These are phyloP conservation scores for Noctua fimbriata DNA, from an alignment of 2,888 invertebrate genomes.

Conservation along the genomic window DNA sequence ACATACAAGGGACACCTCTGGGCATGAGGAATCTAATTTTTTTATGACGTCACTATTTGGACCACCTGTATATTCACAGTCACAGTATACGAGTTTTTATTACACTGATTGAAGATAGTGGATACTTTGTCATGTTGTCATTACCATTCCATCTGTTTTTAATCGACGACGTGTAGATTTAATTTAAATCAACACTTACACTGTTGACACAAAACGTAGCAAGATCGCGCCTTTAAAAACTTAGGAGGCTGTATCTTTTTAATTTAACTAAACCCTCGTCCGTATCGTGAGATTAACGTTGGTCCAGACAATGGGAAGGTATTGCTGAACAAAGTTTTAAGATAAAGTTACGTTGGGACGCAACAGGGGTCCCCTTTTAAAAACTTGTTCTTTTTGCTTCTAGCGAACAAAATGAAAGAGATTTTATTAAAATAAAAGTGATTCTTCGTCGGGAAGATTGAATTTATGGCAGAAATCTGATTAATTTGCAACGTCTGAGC, in stretches of 20 bases:
- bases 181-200: not conserved
- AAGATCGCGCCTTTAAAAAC: slow-evolving; percentile 5
- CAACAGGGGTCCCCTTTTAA: slow-evolving; percentile 41
- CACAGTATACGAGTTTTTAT: not conserved
- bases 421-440: slow-evolving; percentile 42
- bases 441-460: slow-evolving; percentile 19
- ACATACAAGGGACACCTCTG: too few species aligned
- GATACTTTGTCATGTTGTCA: not conserved
- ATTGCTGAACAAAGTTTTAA: slow-evolving; percentile 61
- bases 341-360: slow-evolving; percentile 52
- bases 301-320: slow-evolving; percentile 54
- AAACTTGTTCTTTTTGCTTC: slow-evolving; percentile 56
- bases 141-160: not conserved
- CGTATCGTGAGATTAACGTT: slow-evolving; percentile 48
- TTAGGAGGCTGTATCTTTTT: slow-evolving; percentile 26
- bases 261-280: slow-evolving; percentile 50
- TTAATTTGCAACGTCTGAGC: slow-evolving; percentile 33
- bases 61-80: not conserved
- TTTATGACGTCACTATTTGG: not conserved
- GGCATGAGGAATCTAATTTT: too few species aligned
- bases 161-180: not conserved
- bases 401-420: slow-evolving; percentile 26
- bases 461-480: slow-evolving; percentile 43
- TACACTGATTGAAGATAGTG: not conserved
- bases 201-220: not conserved